Base-by-base conservation (phyloP, 2,113 vertebrate genomes). In the Peromyscus californicus region DNA sequence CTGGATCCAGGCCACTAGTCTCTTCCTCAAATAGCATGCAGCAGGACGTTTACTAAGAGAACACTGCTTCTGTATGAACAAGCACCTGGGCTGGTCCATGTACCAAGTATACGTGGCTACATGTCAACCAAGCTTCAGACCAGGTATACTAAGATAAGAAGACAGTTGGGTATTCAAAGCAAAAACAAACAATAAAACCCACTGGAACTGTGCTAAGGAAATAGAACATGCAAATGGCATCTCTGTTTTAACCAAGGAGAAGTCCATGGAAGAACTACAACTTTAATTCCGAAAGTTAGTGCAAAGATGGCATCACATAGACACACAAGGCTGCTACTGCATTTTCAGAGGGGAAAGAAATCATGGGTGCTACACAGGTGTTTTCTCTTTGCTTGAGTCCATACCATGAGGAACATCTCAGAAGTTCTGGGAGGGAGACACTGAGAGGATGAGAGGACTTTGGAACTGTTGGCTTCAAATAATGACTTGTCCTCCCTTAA, bases 381-480 rank as follows among this genome's bases (percentile, higher is more conserved):
- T 84, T 91, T 89, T 70, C 21, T 89, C 33, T 94, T 93, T 93
- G 61, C 24, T 82, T 91, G 72, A 78, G 1, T 54, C 39, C 26
- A 48, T 22, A 39, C 5, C 45, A 57, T 13, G 54, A 87, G 2
- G 42, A 89, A 78, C 16, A 69, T 63, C 91, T 69, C 19, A 57
- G 76, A 88, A 75, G 8, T 95, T 84, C 45, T 90, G 42, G 42
- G 90, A 90, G 42, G 67, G 93, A 88, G 54, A 94, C 15, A 91
- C 7, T 63, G 22, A 79, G 61, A 82, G 79, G 33, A 61, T 48
- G 65, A 67, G 17, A 36, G 65, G 80, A 12, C 19, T 91, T 94
- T 78, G 5, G 61, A 93, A 93, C 86, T 69, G 16, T 54, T 94
- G 87, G 21, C 36, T 94, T 89, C 86, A 87, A 96, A 86, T 48